Evolutionary conservation across 2,888 invertebrate genomes (phyloP), one percentile per base, ranked within the genome.

Genomic region (Drymonia ruficornis): DNA sequence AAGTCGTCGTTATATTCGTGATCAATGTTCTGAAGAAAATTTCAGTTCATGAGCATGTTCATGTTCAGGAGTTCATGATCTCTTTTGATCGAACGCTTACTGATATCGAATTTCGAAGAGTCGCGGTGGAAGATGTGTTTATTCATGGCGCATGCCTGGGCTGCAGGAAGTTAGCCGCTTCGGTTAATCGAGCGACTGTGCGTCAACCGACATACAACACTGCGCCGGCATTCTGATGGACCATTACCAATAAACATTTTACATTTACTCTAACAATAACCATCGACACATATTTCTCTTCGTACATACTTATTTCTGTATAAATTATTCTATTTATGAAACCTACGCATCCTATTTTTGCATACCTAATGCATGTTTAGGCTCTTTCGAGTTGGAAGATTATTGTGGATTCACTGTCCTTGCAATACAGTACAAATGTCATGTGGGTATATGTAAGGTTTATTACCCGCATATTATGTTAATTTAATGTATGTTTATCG

Each of bases 401-500:
- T 69, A 67, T 79, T 78, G 69, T 78, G 74, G 76, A 77, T 78
- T 70, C 63, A 56, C 62, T 77, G 84, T 80, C 86, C 87, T 87
- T 77, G 83, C 74, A 78, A 76, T 76, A 70, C 75, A 78, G 71
- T 74, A 72, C 67, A 80, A 79, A 81, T 75, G 74, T 68, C 77
- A 88, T 89, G 82, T 80, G 87, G 87, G 89, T 76, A 75, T 74
- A 73, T 82, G 79, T 81, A 81, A 83, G 80, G 80, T 78, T 83
- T 84, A 83, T 84, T 80, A 83, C 89, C 89, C 89, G 84, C 79
- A 86, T 83, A 59, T 79, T 87, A 89, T 89, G 88, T 61, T 78
- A 88, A 89, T 87, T 74, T 68, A 70, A 75, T 74, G 70, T 70
- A 76, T 69, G 73, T 68, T 78, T 81, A 73, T 76, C 72, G 62